Percentiles rank a stretch among this genome's conserved stretches.
These are phyloP conservation scores for Listronotus oregonensis DNA, from an alignment of 1,140 invertebrate species.

Conservation along the genomic window DNA sequence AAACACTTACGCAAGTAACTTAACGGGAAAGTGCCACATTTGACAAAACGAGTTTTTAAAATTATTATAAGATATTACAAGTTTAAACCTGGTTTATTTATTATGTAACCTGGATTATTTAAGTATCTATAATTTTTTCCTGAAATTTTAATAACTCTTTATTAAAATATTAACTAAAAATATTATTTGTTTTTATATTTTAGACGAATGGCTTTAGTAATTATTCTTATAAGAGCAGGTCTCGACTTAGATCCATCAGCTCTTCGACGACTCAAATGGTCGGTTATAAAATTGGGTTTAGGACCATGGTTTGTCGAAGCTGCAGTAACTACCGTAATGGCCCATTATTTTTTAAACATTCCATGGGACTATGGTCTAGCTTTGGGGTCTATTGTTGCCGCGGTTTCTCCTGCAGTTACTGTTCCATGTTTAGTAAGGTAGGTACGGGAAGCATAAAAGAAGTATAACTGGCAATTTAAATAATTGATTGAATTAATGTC, in stretches of 20 bases:
- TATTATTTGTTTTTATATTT: slow-evolving; percentile 20
- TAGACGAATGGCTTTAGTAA: slow-evolving; percentile 88
- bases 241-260: slow-evolving; percentile 87
- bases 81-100: no score
- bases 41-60: no score
- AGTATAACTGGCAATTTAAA: no score
- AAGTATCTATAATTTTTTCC: no score
- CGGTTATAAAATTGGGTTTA: slow-evolving; percentile 83
- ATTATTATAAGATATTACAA: no score
- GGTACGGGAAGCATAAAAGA: no score
- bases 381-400: slow-evolving; percentile 79
- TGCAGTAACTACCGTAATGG: slow-evolving; percentile 66
- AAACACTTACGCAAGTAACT: no score
- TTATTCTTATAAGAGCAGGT: slow-evolving; percentile 92
- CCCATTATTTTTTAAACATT: slow-evolving; percentile 76
- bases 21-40: no score
- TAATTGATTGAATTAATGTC: no score
- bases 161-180: no score
- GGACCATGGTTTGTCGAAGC: slow-evolving; percentile 86
- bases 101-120: no score
- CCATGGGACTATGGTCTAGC: slow-evolving; percentile 87
- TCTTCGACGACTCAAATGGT: slow-evolving; percentile 77
- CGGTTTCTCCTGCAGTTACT: slow-evolving; percentile 93
- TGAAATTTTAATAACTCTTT: no score
- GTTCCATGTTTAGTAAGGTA: slow-evolving; percentile 81